Evolutionary conservation across 2,113 vertebrate genomes (phyloP).

Genomic region (Pandion haliaetus): DNA sequence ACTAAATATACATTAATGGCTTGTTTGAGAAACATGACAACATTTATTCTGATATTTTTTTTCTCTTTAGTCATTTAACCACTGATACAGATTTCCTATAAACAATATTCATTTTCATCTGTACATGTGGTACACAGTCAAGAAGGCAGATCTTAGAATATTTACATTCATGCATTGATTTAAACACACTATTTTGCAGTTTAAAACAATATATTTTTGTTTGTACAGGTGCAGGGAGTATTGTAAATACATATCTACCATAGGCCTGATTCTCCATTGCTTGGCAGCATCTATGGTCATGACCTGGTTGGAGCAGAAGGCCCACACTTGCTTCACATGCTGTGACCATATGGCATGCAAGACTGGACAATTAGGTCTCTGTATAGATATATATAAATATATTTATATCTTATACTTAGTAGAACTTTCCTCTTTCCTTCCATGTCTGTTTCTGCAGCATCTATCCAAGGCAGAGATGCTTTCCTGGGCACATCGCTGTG

Average conservation of each 20-base stretch:
- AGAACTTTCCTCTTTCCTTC: slow-evolving; percentile 50
- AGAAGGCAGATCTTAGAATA: slow-evolving; percentile 87
- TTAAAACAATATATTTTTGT: slow-evolving; percentile 70
- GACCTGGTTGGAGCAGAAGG: slow-evolving; percentile 33
- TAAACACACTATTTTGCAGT: slow-evolving; percentile 71
- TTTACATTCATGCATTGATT: slow-evolving; percentile 93
- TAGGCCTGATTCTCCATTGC: slow-evolving; percentile 63
- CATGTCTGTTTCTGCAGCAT: slow-evolving; percentile 72
- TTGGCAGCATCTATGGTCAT: slow-evolving; percentile 68
- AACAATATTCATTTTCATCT: slow-evolving; percentile 75
- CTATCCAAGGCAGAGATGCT: not conserved
- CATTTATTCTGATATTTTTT: slow-evolving; percentile 67
- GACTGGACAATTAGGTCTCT: slow-evolving; percentile 51
- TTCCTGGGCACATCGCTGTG: not conserved
- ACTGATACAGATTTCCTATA: slow-evolving; percentile 75
- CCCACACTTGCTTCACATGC: not conserved
- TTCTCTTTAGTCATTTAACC: slow-evolving; percentile 77
- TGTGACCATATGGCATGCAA: slow-evolving; percentile 49
- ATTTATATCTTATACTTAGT: slow-evolving; percentile 53
- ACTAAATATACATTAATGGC: slow-evolving; percentile 82
- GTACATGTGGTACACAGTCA: slow-evolving; percentile 79
- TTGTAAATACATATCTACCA: slow-evolving; percentile 75
- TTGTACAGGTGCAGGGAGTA: slow-evolving; percentile 77
- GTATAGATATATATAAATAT: slow-evolving; percentile 56
- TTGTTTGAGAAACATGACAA: slow-evolving; percentile 83